phyloP scores from a whole-genome alignment of 2,797 vertebrate genomes.

The Denticeps clupeoides region DNA sequence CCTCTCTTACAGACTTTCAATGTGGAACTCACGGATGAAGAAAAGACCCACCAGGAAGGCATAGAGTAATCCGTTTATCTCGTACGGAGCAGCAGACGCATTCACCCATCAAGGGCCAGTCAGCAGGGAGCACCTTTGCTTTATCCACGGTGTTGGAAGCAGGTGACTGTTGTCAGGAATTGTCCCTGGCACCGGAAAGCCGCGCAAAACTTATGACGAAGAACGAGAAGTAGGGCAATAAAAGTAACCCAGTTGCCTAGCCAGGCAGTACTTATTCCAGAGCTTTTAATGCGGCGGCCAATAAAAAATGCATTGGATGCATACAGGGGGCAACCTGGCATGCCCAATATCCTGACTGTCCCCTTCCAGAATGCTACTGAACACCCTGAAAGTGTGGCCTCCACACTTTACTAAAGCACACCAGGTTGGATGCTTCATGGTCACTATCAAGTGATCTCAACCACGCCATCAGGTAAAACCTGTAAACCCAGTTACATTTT shows the following conservation, averaged over 20 bases:
- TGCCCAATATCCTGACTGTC: constrained; percentile 31
- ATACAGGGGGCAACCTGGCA: constrained; percentile 49
- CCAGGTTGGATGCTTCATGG: too few species aligned
- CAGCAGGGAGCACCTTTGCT: not conserved
- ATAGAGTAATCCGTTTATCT: constrained; percentile 3
- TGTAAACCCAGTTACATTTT: too few species aligned
- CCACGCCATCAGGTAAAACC: too few species aligned
- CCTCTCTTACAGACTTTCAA: constrained; percentile 6
- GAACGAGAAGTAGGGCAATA: constrained; percentile 45
- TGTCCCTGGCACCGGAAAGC: constrained; percentile 16
- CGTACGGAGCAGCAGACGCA: not conserved
- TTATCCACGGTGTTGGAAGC: not conserved
- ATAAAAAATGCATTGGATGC: constrained; percentile 57
- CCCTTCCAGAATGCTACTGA: too few species aligned
- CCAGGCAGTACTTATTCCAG: constrained; percentile 53
- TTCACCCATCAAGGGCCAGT: not conserved
- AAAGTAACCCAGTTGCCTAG: constrained; percentile 48
- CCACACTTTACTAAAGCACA: too few species aligned
- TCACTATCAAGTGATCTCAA: too few species aligned
- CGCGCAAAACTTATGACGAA: constrained; percentile 35
- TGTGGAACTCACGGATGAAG: not conserved
- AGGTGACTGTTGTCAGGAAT: constrained; percentile 4
- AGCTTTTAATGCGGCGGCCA: constrained; percentile 47
- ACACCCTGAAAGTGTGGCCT: too few species aligned
- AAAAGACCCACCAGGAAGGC: not conserved